These are phyloP conservation scores for Disparrhopalites patrizii DNA, from an alignment of 2,888 invertebrate species.

Conservation along the genomic window DNA sequence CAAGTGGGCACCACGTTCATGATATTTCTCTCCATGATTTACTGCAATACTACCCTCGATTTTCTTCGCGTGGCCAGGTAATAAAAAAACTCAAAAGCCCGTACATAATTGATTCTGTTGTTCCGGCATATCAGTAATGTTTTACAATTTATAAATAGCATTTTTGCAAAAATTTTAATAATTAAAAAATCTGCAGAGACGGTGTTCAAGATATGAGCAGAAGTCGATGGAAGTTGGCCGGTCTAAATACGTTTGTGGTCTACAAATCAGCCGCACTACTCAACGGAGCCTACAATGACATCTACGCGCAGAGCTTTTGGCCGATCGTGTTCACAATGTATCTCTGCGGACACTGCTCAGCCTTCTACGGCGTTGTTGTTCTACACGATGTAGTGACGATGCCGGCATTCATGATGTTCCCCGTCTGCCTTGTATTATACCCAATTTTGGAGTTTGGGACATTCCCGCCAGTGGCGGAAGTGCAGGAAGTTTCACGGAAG, in stretches of 20 bases:
- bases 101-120: neutral
- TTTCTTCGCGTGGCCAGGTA: too few species aligned
- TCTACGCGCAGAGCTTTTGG: neutral
- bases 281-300: neutral
- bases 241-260: too few species aligned
- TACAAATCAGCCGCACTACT: neutral
- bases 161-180: too few species aligned
- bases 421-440: neutral
- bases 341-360: neutral
- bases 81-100: too few species aligned
- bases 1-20: neutral
- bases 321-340: neutral
- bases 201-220: neutral
- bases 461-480: neutral
- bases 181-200: neutral
- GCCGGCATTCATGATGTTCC: conserved; percentile 3
- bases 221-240: too few species aligned
- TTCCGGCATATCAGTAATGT: too few species aligned
- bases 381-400: neutral
- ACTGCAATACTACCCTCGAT: too few species aligned
- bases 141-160: too few species aligned
- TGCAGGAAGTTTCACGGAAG: neutral
- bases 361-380: neutral
- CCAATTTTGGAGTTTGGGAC: neutral
- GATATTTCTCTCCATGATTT: neutral